Percentiles rank a stretch among this genome's conserved stretches.
These are phyloP conservation scores for Vombatus ursinus DNA, from an alignment of 2,113 vertebrate genomes.

Conservation along the genomic window DNA sequence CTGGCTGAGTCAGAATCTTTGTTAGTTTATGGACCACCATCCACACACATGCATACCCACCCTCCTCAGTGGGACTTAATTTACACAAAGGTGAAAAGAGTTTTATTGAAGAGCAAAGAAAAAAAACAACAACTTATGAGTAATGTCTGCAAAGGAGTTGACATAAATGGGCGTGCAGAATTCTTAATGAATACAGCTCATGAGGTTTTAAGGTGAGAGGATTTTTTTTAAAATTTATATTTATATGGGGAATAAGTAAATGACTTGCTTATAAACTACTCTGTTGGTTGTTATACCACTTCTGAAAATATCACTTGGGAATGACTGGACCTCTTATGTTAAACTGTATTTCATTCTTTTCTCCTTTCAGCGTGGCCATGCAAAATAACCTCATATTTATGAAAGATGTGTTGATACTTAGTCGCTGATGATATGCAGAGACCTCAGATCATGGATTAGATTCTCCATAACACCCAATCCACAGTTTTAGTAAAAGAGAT, in stretches of 20 bases:
- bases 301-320: rapidly evolving
- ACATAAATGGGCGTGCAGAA: conserved; percentile 29
- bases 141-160: background rate
- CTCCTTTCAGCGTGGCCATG: background rate
- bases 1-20: background rate
- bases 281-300: conserved; percentile 52
- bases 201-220: background rate
- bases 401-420: background rate
- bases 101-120: conserved; percentile 24
- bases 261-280: conserved; percentile 1
- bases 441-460: background rate
- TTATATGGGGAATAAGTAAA: background rate
- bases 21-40: background rate
- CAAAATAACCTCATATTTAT: background rate
- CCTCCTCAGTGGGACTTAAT: conserved; percentile 6
- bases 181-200: conserved; percentile 56
- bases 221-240: background rate
- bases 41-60: background rate
- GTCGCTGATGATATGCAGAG: background rate
- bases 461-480: background rate
- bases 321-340: conserved; percentile 25
- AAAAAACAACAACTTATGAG: background rate
- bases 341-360: conserved; percentile 2
- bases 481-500: background rate
- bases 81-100: background rate